phyloP scores from a whole-genome alignment of 1,140 invertebrate genomes.

The Cylas formicarius region DNA sequence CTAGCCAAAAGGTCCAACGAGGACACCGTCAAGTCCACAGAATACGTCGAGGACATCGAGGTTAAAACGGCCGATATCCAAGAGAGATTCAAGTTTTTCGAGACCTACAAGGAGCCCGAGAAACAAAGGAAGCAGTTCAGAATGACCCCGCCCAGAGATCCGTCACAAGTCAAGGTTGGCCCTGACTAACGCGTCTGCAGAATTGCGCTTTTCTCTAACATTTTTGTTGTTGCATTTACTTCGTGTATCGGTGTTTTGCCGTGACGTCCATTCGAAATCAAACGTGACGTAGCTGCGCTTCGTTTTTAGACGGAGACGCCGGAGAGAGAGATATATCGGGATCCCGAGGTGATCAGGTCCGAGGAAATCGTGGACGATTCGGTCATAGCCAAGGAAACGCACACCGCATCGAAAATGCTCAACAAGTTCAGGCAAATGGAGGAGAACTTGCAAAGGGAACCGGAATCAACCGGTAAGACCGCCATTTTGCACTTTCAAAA shows the following conservation, averaged over 20 bases:
- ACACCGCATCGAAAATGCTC: conserved; percentile 78
- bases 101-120: conserved; percentile 71
- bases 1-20: conserved; percentile 52
- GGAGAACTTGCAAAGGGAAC: conserved; percentile 54
- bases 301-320: conserved; percentile 52
- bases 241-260: background rate
- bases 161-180: conserved; percentile 40
- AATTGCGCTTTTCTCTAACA: too few relatives aligned
- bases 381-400: conserved; percentile 53
- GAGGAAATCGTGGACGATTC: conserved; percentile 55
- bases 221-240: background rate
- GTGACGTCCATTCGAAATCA: background rate
- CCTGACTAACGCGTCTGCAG: too few relatives aligned
- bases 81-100: conserved; percentile 85
- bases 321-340: conserved; percentile 66
- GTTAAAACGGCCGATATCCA: conserved; percentile 75
- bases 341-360: conserved; percentile 64
- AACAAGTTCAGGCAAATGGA: conserved; percentile 83
- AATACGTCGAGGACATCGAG: conserved; percentile 65
- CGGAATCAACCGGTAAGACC: conserved; percentile 47
- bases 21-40: conserved; percentile 59
- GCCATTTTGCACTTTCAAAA: background rate
- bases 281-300: background rate
- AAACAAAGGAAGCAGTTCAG: conserved; percentile 67
- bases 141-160: conserved; percentile 76